Evolutionary conservation across 2,113 vertebrate species (phyloP), one percentile per base, ranked within the genome.

Genomic region (Gymnarchus niloticus): DNA sequence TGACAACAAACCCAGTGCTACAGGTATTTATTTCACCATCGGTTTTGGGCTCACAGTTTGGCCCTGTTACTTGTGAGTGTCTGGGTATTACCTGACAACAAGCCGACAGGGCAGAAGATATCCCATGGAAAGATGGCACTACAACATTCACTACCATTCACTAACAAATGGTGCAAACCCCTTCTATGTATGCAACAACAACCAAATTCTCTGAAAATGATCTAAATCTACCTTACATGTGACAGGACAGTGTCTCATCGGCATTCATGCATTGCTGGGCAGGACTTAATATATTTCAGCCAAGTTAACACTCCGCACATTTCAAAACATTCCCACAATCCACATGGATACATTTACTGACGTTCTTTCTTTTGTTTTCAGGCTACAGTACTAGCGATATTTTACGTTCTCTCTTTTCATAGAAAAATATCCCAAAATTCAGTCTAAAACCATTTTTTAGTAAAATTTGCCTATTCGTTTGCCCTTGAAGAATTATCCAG

Each of bases 101-200:
- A 93, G 90, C 92, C 91, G 90, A 94, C 92, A 87, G 88, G 91
- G 87, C 89, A 54, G 85, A 85, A 88, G 87, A 91, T 90, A 85
- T 86, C 91, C 90, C 91, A 93, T 92, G 89, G 73, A 86, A 88
- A 88, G 91, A 91, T 91, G 85, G 91, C 89, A 92, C 90, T 89
- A 85, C 91, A 90, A 94, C 93, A 93, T 92, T 93, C 91, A 91
- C 91, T 91, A 92, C 91, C 90, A 91, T 92, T 88, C 76, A 90
- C 90, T 88, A 87, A 88, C 7, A 82, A 89, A 91, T 86, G 89
- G 88, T 87, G 89, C 85, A 81, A 88, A 85, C 86, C 87, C 80
- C 85, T 83, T 87, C 89, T 89, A 87, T 87, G 86, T 87, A 89
- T 90, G 87, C 54, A 90, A 88, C 85, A 87, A 91, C 89, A 89